Base-by-base conservation (phyloP, 2,113 vertebrate species). In the Onychostruthus taczanowskii region DNA sequence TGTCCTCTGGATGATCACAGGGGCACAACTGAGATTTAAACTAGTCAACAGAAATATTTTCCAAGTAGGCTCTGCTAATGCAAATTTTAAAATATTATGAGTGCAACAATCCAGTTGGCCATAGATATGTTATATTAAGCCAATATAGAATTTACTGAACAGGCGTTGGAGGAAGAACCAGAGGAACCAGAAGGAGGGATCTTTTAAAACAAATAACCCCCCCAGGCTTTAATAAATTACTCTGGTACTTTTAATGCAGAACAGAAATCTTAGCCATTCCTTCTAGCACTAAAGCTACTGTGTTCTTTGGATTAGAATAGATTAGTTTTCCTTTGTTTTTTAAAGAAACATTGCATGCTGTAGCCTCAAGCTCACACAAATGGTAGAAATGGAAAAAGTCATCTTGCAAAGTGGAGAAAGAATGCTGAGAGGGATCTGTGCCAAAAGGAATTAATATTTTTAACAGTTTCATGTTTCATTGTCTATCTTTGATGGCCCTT, bases 171-270 rank as follows among this genome's bases (percentile, higher is more conserved):
- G 66, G 49, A 37, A 79, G 37, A 91, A 64, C 49, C 44, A 75
- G 70, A 80, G 76, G 63, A 56, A 96, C 22, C 70, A 95, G 70
- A 86, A 96, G 37, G 62, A 55, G 37, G 47, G 52, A 76, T n/a
- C 49, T 94, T 89, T 74, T 35, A 27, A 80, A 96, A 69, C 64
- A 90, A 44, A 55, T 74, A 44, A 9, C 10, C 6, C 56, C 11
- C 8, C 11, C 3, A 4, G n/a, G 56, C 33, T 84, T 73, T 96
- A 78, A 78, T 75, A 95, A 95, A 90, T 94, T 30, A 91, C 80
- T 69, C 62, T 87, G 72, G 84, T 87, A 80, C 28, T 95, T 79
- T 12, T 94, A 96, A 97, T 95, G 84, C 87, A 92, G 92, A 96
- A 77, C 86, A 97, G 68, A 95, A 92, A 84, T 70, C 81, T 78